Evolutionary conservation across 2,113 vertebrate species (phyloP).

Genomic region (Tragelaphus scriptus): DNA sequence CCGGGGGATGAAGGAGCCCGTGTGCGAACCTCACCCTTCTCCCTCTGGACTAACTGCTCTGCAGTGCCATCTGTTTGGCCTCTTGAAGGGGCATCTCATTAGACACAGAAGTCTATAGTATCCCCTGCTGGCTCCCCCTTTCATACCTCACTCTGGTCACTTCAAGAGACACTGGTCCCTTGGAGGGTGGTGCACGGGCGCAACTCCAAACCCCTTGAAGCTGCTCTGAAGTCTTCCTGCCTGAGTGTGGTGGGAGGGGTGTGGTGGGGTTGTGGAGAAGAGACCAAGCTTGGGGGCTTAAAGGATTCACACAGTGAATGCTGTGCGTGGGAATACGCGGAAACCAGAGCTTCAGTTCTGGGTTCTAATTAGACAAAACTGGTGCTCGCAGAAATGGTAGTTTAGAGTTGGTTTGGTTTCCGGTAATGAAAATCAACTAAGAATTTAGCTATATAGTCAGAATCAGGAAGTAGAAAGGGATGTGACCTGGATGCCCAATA

Average conservation of each 20-base stretch:
- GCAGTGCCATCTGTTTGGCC: no score
- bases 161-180: neutral
- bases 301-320: neutral
- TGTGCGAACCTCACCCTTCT: neutral
- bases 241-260: neutral
- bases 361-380: neutral
- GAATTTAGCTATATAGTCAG: neutral
- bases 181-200: rapidly evolving
- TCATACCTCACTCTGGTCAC: neutral
- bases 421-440: neutral
- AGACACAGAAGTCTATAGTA: no score
- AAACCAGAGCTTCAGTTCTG: neutral
- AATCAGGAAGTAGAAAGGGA: neutral
- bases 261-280: neutral
- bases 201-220: neutral
- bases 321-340: rapidly evolving
- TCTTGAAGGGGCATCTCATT: neutral
- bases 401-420: neutral
- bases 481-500: neutral
- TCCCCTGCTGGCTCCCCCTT: neutral
- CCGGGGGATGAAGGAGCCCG: neutral
- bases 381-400: neutral
- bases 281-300: neutral
- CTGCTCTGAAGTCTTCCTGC: neutral
- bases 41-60: neutral